Evolutionary conservation across 2,888 invertebrate genomes (phyloP).

Genomic region (Orchesellides sinensis): DNA sequence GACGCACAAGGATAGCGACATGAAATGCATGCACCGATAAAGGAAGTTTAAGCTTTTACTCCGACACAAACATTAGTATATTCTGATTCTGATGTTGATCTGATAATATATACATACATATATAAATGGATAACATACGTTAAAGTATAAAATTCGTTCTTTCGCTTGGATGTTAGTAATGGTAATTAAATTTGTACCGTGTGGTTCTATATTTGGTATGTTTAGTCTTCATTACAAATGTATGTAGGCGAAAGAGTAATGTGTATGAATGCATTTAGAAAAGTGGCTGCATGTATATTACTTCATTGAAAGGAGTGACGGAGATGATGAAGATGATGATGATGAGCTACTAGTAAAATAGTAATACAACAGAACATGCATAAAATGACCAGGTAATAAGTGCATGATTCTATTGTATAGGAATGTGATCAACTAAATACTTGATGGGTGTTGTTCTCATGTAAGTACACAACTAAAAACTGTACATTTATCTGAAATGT

Average conservation of each 20-base stretch:
- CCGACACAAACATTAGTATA: too few relatives aligned
- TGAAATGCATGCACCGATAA: constrained; percentile 11
- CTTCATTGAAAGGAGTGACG: too few relatives aligned
- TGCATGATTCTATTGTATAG: background rate
- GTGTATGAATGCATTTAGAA: too few relatives aligned
- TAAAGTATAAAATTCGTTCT: background rate
- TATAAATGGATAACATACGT: background rate
- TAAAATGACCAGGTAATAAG: constrained; percentile 3
- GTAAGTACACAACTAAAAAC: background rate
- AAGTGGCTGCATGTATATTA: too few relatives aligned
- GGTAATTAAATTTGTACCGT: constrained; percentile 59
- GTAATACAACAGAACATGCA: background rate
- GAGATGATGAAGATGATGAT: too few relatives aligned
- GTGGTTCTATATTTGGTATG: constrained; percentile 43
- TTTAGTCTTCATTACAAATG: constrained; percentile 33
- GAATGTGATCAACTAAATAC: background rate
- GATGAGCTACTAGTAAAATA: too few relatives aligned
- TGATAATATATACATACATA: background rate
- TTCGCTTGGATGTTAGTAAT: constrained; percentile 38
- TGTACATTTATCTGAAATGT: too few relatives aligned
- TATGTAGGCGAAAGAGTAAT: constrained; percentile 35
- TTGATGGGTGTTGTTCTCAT: constrained; percentile 2
- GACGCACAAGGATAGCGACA: background rate
- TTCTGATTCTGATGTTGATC: too few relatives aligned
- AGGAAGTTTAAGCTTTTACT: too few relatives aligned